Base-by-base conservation (phyloP, 2,113 vertebrate genomes). In the Narcine bancroftii region DNA sequence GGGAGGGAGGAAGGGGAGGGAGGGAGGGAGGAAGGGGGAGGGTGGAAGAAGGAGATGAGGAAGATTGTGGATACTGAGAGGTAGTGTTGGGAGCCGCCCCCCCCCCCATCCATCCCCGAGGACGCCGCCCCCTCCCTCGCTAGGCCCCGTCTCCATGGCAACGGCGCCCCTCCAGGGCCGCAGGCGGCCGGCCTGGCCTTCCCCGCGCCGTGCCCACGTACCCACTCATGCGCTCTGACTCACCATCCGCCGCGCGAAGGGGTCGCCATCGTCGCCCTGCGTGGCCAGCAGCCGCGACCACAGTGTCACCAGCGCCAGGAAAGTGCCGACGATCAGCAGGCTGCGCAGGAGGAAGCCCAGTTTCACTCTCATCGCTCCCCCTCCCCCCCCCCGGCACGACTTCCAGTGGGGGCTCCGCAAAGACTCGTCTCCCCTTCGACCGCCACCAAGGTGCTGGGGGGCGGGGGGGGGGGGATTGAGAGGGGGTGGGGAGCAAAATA, bases 301-400 rank as follows among this genome's bases (percentile, higher is more conserved):
- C 92, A 99, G 96, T 91, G 98, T 94, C 93, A 99, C 93, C 47
- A 99, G 93, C 72, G 96, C 97, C 92, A 99, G 95, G 93, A 98
- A 97, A 89, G 97, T 97, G 81, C 97, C 97, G 87, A 97, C 93
- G 76, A 97, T 94, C 85, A 98, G 94, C 93, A 97, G 92, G 94
- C 97, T 97, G 93, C 98, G 97, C 69, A 98, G 94, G 93, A 98
- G 93, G 94, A 99, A 97, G 69, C 98, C 97, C 19, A 97, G 94
- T 95, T 97, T 98, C 92, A 99, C 94, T 95, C 97, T 97, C 98
- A 99, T 98, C 93, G 94, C 96, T n/a, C n/a, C 93, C 60, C 85
- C 71, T 45, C 73, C 15, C 79, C 53, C 17, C 66, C 60, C 60
- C 91, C 92, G 77, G 75, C 81, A 21, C 65, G 26, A 69, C 66